Conservation (phyloP, 2,797 vertebrate genomes). For the Emys orbicularis region DNA sequence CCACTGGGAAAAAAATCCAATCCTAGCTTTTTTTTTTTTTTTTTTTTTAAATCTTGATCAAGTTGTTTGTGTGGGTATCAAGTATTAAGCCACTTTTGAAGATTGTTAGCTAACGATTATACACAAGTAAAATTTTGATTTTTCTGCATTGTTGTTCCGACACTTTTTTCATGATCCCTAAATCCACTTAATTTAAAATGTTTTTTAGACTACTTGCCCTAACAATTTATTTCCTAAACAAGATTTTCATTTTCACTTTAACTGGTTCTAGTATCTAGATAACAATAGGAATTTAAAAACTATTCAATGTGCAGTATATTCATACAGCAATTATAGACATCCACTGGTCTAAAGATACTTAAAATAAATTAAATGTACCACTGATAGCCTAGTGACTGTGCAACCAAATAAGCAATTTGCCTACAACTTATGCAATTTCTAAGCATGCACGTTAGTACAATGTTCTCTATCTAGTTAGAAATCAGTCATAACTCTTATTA, state of each 20-base stretch:
- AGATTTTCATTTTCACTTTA: background rate
- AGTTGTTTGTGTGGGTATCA: background rate
- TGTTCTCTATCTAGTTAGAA: constrained; percentile 63
- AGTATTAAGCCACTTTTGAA: background rate
- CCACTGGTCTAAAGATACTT: constrained; percentile 19
- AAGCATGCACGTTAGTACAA: constrained; percentile 20
- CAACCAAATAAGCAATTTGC: constrained; percentile 66
- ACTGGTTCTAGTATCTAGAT: constrained; percentile 11
- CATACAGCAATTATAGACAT: constrained; percentile 40
- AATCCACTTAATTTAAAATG: background rate
- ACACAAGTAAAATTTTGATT: background rate
- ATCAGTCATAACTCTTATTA: constrained; percentile 64
- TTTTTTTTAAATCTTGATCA: background rate
- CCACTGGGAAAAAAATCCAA: background rate
- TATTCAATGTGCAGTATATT: constrained; percentile 19
- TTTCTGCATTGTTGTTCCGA: background rate
- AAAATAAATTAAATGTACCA: constrained; percentile 54
- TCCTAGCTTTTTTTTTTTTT: background rate
- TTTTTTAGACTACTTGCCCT: background rate
- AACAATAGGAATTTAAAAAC: constrained; percentile 33
- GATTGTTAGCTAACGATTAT: background rate
- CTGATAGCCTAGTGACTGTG: constrained; percentile 53
- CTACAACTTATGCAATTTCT: constrained; percentile 13
- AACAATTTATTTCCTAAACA: background rate
- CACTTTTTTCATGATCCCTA: background rate